Percentiles rank a stretch among this genome's conserved stretches.
phyloP scores from a whole-genome alignment of 2,797 vertebrate species.

The Okamejei kenojei region DNA sequence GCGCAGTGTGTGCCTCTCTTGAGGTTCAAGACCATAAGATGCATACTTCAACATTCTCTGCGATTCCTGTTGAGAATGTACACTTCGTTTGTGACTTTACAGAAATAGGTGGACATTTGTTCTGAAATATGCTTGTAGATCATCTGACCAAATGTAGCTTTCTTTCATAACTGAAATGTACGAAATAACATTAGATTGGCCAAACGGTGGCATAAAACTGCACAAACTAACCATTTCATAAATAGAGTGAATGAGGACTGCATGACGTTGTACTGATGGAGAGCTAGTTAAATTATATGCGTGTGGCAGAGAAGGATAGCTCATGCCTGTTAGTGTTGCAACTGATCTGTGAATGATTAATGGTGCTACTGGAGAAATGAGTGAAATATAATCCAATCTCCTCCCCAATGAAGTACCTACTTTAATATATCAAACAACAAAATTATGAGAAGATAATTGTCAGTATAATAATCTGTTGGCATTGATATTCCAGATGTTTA shows the following conservation, averaged over 20 bases:
- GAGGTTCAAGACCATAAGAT: neutral
- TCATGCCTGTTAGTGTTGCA: neutral
- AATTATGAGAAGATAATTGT: neutral
- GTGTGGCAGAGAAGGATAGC: neutral
- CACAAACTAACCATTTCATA: neutral
- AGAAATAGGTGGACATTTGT: neutral
- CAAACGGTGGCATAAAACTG: neutral
- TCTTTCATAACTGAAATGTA: neutral
- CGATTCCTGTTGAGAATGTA: neutral
- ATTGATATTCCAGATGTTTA: neutral
- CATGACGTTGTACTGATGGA: neutral
- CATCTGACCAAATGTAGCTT: neutral
- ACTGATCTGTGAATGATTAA: neutral
- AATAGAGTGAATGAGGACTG: neutral
- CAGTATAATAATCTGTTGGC: neutral
- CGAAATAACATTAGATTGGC: neutral
- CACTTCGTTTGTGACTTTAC: neutral
- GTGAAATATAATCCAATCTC: neutral
- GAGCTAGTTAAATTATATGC: neutral
- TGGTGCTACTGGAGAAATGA: neutral
- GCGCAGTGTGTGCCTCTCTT: neutral
- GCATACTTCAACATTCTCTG: neutral
- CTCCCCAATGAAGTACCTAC: neutral
- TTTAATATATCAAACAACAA: neutral
- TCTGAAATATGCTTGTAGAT: neutral